Conservation (phyloP, 2,888 invertebrate genomes). For the Drosophila borborema region DNA sequence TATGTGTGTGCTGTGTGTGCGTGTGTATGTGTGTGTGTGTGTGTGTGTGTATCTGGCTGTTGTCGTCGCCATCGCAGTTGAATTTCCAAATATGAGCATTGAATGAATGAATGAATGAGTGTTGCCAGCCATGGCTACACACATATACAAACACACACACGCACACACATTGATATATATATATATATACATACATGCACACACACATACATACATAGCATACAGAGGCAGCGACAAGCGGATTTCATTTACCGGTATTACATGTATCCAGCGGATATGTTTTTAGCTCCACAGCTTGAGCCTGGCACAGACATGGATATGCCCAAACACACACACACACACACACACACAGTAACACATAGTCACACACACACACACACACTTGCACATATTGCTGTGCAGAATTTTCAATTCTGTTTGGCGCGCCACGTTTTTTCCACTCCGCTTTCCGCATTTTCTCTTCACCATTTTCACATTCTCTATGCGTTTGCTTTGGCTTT, state of each 20-base stretch:
- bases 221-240: slow-evolving; percentile 70
- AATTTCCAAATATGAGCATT: slow-evolving; percentile 71
- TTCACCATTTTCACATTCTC: slow-evolving; percentile 37
- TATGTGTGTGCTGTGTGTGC: slow-evolving; percentile 14
- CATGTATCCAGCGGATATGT: slow-evolving; percentile 80
- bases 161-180: background rate
- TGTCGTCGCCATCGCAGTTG: slow-evolving; percentile 79
- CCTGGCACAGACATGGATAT: slow-evolving; percentile 73
- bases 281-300: slow-evolving; percentile 71
- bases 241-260: slow-evolving; percentile 82
- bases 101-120: slow-evolving; percentile 64
- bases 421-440: slow-evolving; percentile 67
- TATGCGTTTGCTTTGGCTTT: slow-evolving; percentile 32
- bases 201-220: slow-evolving; percentile 15
- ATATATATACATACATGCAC: background rate
- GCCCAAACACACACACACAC: slow-evolving; percentile 46
- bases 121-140: slow-evolving; percentile 27
- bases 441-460: slow-evolving; percentile 16
- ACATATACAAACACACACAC: slow-evolving; percentile 17
- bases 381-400: slow-evolving; percentile 29
- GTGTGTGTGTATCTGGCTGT: slow-evolving; percentile 34
- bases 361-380: slow-evolving; percentile 34
- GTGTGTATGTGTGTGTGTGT: background rate
- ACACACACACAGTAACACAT: slow-evolving; percentile 39
- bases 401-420: slow-evolving; percentile 81